Evolutionary conservation across 2,797 vertebrate species (phyloP).

Genomic region (Pangasius djambal): DNA sequence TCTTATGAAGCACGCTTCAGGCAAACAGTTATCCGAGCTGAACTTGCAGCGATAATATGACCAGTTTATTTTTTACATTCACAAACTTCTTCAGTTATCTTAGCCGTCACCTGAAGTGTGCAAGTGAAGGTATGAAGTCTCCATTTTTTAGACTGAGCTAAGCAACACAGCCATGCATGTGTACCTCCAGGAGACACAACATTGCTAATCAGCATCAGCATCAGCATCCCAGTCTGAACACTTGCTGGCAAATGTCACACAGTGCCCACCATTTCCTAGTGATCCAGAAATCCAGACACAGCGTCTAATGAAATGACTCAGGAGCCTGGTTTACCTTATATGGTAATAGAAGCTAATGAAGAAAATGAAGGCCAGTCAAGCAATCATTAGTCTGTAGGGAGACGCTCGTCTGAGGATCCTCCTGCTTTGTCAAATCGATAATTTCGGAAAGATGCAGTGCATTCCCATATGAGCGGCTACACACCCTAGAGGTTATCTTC

Average conservation of each 20-base stretch:
- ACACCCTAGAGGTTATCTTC: slow-evolving; percentile 26
- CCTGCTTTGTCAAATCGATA: slow-evolving; percentile 26
- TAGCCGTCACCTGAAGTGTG: neutral
- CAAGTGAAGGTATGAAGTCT: no score
- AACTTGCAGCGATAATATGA: neutral
- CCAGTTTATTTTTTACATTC: neutral
- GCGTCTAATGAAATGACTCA: slow-evolving; percentile 12
- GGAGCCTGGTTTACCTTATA: slow-evolving; percentile 22
- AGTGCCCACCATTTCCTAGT: slow-evolving; percentile 14
- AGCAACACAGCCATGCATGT: neutral
- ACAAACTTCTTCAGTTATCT: neutral
- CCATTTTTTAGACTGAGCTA: neutral
- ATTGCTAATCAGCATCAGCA: slow-evolving; percentile 8
- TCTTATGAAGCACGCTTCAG: neutral
- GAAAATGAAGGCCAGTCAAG: slow-evolving; percentile 17
- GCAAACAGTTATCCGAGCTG: neutral
- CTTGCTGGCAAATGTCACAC: slow-evolving; percentile 9
- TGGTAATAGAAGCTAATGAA: slow-evolving; percentile 14
- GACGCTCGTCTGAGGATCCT: slow-evolving; percentile 27
- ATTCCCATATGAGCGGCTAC: slow-evolving; percentile 27
- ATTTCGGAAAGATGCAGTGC: slow-evolving; percentile 14
- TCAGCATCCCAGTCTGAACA: neutral
- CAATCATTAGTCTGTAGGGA: slow-evolving; percentile 26
- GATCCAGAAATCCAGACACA: slow-evolving; percentile 15
- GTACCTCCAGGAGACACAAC: slow-evolving; percentile 3